Percentiles rank a stretch among this genome's conserved stretches.
These are phyloP conservation scores for Pelobates fuscus DNA, from an alignment of 2,113 vertebrate genomes.

Conservation along the genomic window DNA sequence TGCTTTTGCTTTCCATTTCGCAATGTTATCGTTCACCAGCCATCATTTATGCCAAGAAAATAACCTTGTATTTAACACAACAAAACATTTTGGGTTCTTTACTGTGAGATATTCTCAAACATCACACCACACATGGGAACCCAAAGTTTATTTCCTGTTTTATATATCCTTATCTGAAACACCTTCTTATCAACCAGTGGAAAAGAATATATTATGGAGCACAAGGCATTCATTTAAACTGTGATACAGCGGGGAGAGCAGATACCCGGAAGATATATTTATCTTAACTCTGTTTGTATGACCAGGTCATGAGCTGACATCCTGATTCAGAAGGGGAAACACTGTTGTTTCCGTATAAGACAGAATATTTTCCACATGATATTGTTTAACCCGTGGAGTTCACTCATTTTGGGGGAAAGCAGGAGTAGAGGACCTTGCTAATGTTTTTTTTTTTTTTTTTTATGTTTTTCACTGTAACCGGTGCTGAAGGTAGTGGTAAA, in stretches of 20 bases:
- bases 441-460: neutral
- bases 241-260: neutral
- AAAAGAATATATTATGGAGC: slow-evolving; percentile 20
- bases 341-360: slow-evolving; percentile 5
- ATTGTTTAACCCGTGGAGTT: slow-evolving; percentile 16
- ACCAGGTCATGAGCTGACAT: slow-evolving; percentile 1
- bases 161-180: neutral
- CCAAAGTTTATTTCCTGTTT: no score
- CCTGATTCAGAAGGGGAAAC: slow-evolving; percentile 1
- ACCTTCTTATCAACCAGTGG: slow-evolving; percentile 40
- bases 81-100: no score
- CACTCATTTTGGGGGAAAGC: neutral
- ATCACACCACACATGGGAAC: no score
- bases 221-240: neutral
- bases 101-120: no score
- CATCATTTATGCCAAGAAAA: no score
- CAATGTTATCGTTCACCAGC: no score
- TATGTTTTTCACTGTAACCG: neutral
- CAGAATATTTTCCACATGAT: slow-evolving; percentile 11
- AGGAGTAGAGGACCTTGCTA: neutral
- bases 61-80: no score
- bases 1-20: no score
- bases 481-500: slow-evolving; percentile 20
- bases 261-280: slow-evolving; percentile 31
- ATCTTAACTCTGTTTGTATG: slow-evolving; percentile 11